Evolutionary conservation across 1,140 invertebrate species (phyloP), one percentile per base, ranked within the genome.

Genomic region (Drosophila virilis): DNA sequence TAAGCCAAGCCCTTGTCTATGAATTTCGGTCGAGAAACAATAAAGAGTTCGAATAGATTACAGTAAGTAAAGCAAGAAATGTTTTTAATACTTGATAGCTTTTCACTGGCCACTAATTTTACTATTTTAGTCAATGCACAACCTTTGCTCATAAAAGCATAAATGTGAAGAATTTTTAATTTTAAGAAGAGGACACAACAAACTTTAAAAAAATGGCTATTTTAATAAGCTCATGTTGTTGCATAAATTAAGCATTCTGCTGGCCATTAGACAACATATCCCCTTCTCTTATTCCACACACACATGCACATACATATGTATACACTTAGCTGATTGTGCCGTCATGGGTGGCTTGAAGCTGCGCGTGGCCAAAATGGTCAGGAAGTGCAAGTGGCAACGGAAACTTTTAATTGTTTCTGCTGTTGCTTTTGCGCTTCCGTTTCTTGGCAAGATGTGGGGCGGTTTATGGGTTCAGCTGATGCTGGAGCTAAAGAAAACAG

Each of bases 381-480:
- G 83, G 83, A 88, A 88, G 83, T 89, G 68, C 84, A 88, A 88
- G 83, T 88, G 83, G 79, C 83, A 88, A 74, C 83, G 83, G 83
- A 88, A 88, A 88, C 84, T 88, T 88, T 88, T 88, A 88, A 88
- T 88, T 88, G 84, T 88, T 88, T 88, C 84, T 89, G 84, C 83
- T 70, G 76, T 83, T 88, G 83, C 82, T 66, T 85, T 78, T 81
- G 68, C 68, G 75, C 77, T 80, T 88, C 83, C 83, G 83, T 72
- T 83, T 83, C 79, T 70, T 66, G 67, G 62, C 38, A 86, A 75
- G 70, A 61, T 73, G 74, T 17, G 42, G 55, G 12, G 3, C 22
- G 46, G 46, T 17, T 48, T 48, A 48, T 50, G 48, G 48, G 48
- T 51, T 51, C 48, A 51, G 69, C 62, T 65, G 28, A n/a, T 17